These are phyloP conservation scores for Lycia hirtaria DNA, from an alignment of 2,888 invertebrate genomes.

Conservation along the genomic window DNA sequence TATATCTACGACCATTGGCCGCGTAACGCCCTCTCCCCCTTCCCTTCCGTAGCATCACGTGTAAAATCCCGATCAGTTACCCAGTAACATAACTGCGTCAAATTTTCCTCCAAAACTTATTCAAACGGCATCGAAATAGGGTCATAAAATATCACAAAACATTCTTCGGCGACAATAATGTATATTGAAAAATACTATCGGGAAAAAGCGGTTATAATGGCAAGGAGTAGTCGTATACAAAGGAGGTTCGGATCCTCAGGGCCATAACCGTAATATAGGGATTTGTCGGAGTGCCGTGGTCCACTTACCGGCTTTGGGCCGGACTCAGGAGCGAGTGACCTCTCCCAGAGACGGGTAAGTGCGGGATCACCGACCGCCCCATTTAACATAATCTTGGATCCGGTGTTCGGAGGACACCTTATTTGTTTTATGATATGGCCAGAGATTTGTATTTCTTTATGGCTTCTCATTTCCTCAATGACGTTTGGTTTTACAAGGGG, in stretches of 20 bases:
- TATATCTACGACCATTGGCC: no score
- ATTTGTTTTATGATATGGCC: slow-evolving; percentile 43
- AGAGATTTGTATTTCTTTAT: slow-evolving; percentile 38
- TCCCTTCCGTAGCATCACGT: no score
- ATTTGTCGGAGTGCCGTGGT: slow-evolving; percentile 70
- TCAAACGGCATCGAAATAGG: slow-evolving; percentile 34
- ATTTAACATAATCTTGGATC: slow-evolving; percentile 70
- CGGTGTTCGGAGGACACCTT: slow-evolving; percentile 42
- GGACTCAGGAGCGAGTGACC: slow-evolving; percentile 60
- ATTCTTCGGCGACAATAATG: slow-evolving; percentile 42
- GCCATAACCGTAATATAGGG: slow-evolving; percentile 74
- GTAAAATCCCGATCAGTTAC: slow-evolving; percentile 23
- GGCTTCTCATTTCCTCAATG: slow-evolving; percentile 24
- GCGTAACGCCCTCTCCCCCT: no score
- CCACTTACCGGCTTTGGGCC: slow-evolving; percentile 70
- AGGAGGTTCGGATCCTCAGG: slow-evolving; percentile 55
- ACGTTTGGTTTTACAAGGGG: slow-evolving; percentile 19
- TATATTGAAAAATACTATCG: slow-evolving; percentile 56
- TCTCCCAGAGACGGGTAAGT: slow-evolving; percentile 60
- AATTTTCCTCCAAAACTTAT: slow-evolving; percentile 31
- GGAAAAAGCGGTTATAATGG: slow-evolving; percentile 57
- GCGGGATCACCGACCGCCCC: slow-evolving; percentile 57
- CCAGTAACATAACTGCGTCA: slow-evolving; percentile 32
- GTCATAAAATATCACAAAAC: slow-evolving; percentile 36
- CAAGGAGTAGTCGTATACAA: slow-evolving; percentile 59